phyloP scores from a whole-genome alignment of 2,797 vertebrate species.

The Neoniphon sammara region DNA sequence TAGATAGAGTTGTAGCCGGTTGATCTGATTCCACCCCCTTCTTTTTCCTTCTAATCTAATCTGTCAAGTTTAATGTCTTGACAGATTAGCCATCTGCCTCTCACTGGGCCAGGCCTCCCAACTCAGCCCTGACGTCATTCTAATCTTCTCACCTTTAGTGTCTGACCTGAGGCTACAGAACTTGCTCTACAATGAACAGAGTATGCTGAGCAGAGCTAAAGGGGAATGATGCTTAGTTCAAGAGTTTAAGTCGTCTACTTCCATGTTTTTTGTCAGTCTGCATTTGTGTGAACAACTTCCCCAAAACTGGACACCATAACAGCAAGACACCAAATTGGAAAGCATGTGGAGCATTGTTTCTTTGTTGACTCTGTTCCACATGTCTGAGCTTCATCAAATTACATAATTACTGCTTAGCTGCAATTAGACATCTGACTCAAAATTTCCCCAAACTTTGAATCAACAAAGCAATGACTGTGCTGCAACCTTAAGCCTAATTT shows the following conservation, averaged over 20 bases:
- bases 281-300: background rate
- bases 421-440: background rate
- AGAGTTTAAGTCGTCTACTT: background rate
- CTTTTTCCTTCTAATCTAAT: slow-evolving; percentile 48
- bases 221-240: background rate
- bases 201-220: background rate
- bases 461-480: background rate
- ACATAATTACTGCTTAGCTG: background rate
- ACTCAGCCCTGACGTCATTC: slow-evolving; percentile 70
- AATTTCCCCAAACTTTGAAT: background rate
- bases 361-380: background rate
- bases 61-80: slow-evolving; percentile 61
- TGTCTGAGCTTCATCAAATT: background rate
- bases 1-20: slow-evolving; percentile 25
- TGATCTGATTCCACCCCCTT: slow-evolving; percentile 26
- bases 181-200: slow-evolving; percentile 8
- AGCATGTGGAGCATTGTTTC: background rate
- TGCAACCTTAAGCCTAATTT: too few species aligned
- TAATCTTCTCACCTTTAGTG: slow-evolving; percentile 75
- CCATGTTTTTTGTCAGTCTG: background rate
- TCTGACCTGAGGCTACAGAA: slow-evolving; percentile 39
- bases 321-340: background rate
- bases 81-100: slow-evolving; percentile 79
- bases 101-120: slow-evolving; percentile 55
- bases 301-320: background rate